Base-by-base conservation (phyloP, 2,113 vertebrate genomes). In the Zosterops hypoxanthus region DNA sequence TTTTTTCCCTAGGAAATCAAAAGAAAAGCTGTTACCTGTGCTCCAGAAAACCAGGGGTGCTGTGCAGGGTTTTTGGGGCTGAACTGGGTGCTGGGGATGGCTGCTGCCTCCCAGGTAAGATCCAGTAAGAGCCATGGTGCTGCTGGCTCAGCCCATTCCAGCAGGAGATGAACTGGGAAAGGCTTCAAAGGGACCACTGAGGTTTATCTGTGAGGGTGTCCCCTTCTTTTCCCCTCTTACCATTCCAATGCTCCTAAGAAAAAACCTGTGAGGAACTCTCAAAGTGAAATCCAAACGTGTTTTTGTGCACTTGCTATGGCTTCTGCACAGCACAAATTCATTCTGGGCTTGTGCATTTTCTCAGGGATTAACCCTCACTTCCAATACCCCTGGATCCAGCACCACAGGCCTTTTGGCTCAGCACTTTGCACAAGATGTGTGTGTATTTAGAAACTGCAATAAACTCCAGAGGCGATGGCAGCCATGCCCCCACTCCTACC, bases 1-100 rank as follows among this genome's bases (percentile, higher is more conserved):
- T 99, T 99, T 96, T 99, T 99, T 57, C 99, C 99, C 99, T 99
- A 50, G 81, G 59, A 80, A 89, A 88, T 31, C 44, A 92, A 87
- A 92, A 53, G 42, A n/a, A 69, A 76, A 47, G 44, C 80, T 0
- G 4, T 95, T 49, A 89, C 36, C 64, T 5, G 2, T 16, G 46
- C 36, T 57, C 78, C 24, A 21, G 71, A 53, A 52, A n/a, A 36
- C 4, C 0, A 0, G n/a, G 50, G 28, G n/a, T 52, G 63, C 59
- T 57, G 60, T 0, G 18, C 19, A 19, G 28, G 18, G 59, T 1
- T 47, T 60, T 46, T 4, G n/a, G 49, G 81, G 79, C 23, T 31
- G 78, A n/a, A 31, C 3, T 5, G 17, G 70, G 26, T n/a, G 7
- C 15, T 4, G 18, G 61, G 66, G 39, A 41, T 80, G 23, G 86